These are phyloP conservation scores for Oreortyx pictus DNA, from an alignment of 2,797 vertebrate species.

Conservation along the genomic window DNA sequence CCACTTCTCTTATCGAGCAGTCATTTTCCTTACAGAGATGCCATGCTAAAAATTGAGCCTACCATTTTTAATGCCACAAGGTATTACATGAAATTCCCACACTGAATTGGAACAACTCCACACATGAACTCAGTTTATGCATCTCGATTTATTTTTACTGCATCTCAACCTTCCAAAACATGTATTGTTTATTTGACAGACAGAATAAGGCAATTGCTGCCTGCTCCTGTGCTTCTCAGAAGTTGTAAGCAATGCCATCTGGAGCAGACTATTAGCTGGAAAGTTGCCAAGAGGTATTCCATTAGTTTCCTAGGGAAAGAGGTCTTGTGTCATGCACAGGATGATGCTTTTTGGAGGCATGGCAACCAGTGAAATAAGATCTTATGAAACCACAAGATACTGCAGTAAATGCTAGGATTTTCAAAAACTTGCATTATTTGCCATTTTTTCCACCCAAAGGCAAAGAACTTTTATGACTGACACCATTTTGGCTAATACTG, in stretches of 20 bases:
- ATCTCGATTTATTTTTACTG: conserved; percentile 39
- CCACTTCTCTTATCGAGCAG: not conserved
- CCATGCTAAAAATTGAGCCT: not conserved
- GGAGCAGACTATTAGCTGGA: conserved; percentile 57
- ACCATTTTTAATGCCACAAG: not conserved
- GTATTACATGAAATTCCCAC: not conserved
- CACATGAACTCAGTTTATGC: not conserved
- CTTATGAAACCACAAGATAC: not conserved
- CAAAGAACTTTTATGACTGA: not conserved
- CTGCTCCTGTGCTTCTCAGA: conserved; percentile 19
- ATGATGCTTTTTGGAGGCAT: not conserved
- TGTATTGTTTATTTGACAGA: conserved; percentile 64
- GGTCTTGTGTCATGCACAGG: not conserved
- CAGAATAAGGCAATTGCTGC: conserved; percentile 62
- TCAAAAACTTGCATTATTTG: not conserved
- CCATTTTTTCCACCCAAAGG: not conserved
- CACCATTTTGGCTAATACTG: conserved; percentile 9
- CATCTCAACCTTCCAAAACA: conserved; percentile 48
- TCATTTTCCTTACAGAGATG: not conserved
- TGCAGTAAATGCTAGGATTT: not conserved
- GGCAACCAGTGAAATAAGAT: not conserved
- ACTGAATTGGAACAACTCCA: not conserved
- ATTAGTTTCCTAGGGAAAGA: conserved; percentile 23
- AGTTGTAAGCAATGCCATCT: conserved; percentile 56
- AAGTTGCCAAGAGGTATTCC: conserved; percentile 46